phyloP scores from a whole-genome alignment of 2,888 invertebrate genomes.

The Lasioglossum leucozonium region DNA sequence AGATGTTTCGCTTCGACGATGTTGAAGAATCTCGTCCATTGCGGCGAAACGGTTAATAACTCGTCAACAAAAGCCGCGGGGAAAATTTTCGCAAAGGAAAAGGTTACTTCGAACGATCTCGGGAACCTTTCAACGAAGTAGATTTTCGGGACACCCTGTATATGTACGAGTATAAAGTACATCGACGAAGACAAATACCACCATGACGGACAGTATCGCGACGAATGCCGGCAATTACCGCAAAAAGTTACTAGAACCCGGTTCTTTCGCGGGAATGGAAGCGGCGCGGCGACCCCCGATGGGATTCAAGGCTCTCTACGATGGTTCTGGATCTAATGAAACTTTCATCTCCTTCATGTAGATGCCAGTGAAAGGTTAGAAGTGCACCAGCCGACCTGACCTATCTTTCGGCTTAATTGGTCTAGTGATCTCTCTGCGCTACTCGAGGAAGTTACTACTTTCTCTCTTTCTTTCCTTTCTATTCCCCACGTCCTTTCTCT shows the following conservation, averaged over 20 bases:
- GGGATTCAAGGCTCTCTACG: neutral
- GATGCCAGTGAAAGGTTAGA: conserved; percentile 62
- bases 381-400: conserved; percentile 53
- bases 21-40: too few relatives aligned
- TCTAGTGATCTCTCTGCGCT: conserved; percentile 33
- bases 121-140: too few relatives aligned
- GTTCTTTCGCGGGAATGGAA: conserved; percentile 30
- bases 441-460: conserved; percentile 25
- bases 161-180: too few relatives aligned
- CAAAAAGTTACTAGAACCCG: conserved; percentile 27
- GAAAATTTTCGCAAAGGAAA: too few relatives aligned
- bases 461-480: neutral
- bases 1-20: too few relatives aligned
- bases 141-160: too few relatives aligned
- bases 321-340: conserved; percentile 57
- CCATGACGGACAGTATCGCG: conserved; percentile 21
- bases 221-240: conserved; percentile 42
- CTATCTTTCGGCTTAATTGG: conserved; percentile 61
- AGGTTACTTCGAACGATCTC: too few relatives aligned
- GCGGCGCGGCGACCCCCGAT: neutral
- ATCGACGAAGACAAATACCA: too few relatives aligned
- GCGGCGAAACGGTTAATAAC: too few relatives aligned
- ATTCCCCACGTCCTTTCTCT: neutral
- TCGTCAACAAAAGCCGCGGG: too few relatives aligned
- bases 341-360: conserved; percentile 62